Conservation (phyloP, 2,113 vertebrate genomes). For the Regulus satrapa region DNA sequence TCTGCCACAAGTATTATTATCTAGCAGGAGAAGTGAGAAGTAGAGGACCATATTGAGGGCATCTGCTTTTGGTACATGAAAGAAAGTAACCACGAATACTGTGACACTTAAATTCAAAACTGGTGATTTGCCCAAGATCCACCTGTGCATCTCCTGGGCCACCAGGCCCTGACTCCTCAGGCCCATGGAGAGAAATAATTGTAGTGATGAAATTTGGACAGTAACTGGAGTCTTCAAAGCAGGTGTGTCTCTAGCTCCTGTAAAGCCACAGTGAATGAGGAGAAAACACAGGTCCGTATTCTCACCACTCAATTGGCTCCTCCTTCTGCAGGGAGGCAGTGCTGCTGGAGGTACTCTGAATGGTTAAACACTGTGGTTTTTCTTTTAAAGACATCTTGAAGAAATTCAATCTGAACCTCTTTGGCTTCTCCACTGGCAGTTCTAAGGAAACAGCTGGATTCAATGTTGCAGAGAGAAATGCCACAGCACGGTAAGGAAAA, state of each 20-base stretch:
- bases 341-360: neutral
- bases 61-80: neutral
- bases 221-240: neutral
- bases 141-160: neutral
- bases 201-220: neutral
- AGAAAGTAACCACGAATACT: neutral
- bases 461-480: conserved; percentile 79
- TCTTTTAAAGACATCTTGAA: conserved; percentile 85
- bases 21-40: neutral
- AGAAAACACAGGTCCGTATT: neutral
- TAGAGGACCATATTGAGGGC: neutral
- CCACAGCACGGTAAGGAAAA: conserved; percentile 78
- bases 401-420: conserved; percentile 84
- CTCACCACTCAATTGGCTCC: neutral
- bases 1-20: neutral
- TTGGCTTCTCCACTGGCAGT: conserved; percentile 80
- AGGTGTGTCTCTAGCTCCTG: neutral
- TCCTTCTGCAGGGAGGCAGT: rapidly evolving
- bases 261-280: neutral
- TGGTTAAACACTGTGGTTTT: neutral
- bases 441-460: conserved; percentile 71
- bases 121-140: neutral
- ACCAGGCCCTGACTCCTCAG: neutral
- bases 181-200: neutral
- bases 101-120: neutral